Conservation (phyloP, 1,140 invertebrate species). For the Formica selysi region DNA sequence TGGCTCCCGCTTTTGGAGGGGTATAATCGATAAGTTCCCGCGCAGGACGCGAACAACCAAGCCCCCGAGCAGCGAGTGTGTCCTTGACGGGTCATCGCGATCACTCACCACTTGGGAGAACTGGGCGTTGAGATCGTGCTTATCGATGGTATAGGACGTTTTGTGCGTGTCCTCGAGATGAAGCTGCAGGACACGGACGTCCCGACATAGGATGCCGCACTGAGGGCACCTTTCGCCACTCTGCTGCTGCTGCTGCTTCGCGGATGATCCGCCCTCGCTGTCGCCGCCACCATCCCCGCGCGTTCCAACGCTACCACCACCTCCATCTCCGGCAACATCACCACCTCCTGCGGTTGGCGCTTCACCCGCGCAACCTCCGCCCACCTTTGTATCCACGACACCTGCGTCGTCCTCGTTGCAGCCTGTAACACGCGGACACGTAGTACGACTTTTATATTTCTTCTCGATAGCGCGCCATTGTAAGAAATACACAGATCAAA, state of each 20-base stretch:
- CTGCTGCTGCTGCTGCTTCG: conserved; percentile 55
- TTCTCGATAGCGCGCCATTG: conserved; percentile 32
- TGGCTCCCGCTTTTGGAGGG: conserved; percentile 32
- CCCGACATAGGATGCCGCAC: conserved; percentile 84
- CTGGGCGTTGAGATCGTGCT: conserved; percentile 84
- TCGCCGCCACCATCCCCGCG: conserved; percentile 45
- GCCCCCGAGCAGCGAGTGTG: conserved; percentile 9
- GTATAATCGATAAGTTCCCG: conserved; percentile 51
- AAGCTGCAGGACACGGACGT: conserved; percentile 83
- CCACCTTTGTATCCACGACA: conserved; percentile 82
- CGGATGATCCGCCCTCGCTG: conserved; percentile 68
- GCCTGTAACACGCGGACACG: conserved; percentile 80
- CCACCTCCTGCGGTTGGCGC: conserved; percentile 77
- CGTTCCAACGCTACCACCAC: conserved; percentile 60
- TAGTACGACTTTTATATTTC: conserved; percentile 61
- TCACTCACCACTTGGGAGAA: conserved; percentile 86
- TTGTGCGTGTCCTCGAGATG: conserved; percentile 85
- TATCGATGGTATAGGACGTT: conserved; percentile 82
- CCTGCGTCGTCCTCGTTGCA: conserved; percentile 85
- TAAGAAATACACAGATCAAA: background rate
- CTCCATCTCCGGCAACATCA: conserved; percentile 50
- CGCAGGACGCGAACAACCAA: conserved; percentile 26
- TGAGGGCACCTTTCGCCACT: conserved; percentile 83
- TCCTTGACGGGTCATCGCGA: conserved; percentile 70
- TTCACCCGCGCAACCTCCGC: conserved; percentile 82